Evolutionary conservation across 2,888 invertebrate genomes (phyloP).

Genomic region (Andrena bucephala): DNA sequence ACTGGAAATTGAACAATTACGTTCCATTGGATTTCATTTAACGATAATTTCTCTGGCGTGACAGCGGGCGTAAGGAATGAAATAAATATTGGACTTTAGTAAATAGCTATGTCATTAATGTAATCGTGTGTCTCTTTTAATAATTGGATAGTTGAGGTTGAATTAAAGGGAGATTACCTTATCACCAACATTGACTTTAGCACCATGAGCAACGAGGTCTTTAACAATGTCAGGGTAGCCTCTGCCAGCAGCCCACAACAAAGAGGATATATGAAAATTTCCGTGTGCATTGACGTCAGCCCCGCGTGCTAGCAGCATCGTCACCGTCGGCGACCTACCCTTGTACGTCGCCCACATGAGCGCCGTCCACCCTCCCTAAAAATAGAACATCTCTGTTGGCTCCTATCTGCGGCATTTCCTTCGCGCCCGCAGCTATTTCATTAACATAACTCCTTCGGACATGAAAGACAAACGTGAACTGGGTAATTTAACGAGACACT

Average conservation of each 20-base stretch:
- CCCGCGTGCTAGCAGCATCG: constrained; percentile 92
- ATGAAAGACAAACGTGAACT: neutral
- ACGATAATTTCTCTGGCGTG: neutral
- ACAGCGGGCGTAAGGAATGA: no score
- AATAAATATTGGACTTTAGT: no score
- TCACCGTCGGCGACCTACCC: constrained; percentile 92
- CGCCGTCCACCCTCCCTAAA: constrained; percentile 97
- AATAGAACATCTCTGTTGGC: constrained; percentile 33
- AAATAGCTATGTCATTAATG: no score
- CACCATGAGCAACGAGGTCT: constrained; percentile 93
- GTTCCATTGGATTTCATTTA: neutral
- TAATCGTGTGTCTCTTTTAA: neutral
- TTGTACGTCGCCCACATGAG: constrained; percentile 99
- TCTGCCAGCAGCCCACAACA: constrained; percentile 98
- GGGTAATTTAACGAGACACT: neutral
- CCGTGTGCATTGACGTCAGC: constrained; percentile 98
- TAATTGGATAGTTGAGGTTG: neutral
- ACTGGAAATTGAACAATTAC: constrained; percentile 85
- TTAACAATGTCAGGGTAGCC: constrained; percentile 95
- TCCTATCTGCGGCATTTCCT: neutral
- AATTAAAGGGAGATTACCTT: constrained; percentile 86
- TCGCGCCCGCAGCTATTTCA: neutral
- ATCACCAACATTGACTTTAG: constrained; percentile 97
- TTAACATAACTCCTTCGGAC: neutral
- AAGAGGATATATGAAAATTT: constrained; percentile 96